These are phyloP conservation scores for Morelia viridis DNA, from an alignment of 2,797 vertebrate species.

Conservation along the genomic window DNA sequence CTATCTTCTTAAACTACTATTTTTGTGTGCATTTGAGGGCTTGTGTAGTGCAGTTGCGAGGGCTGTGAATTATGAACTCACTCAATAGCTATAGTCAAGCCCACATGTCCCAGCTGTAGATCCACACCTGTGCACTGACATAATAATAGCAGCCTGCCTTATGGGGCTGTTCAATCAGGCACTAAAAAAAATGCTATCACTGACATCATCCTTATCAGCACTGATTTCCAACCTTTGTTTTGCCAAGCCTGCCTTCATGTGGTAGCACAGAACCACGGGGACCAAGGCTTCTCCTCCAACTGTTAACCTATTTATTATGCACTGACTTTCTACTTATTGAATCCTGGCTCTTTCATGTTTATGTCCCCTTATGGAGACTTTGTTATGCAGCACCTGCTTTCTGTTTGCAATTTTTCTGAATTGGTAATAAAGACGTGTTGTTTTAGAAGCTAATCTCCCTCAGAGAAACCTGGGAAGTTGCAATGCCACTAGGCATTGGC, in stretches of 20 bases:
- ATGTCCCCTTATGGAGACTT: conserved; percentile 43
- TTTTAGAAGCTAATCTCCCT: conserved; percentile 44
- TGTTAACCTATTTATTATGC: conserved; percentile 55
- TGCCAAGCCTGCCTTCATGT: neutral
- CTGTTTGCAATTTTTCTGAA: conserved; percentile 57
- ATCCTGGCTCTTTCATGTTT: conserved; percentile 33
- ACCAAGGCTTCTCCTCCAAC: conserved; percentile 20
- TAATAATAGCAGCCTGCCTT: neutral
- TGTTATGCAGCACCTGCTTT: conserved; percentile 48
- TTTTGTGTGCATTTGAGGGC: neutral
- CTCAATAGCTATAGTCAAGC: neutral
- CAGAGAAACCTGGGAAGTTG: conserved; percentile 16
- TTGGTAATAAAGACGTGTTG: conserved; percentile 42
- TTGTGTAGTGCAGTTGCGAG: neutral
- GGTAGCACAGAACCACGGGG: conserved; percentile 6
- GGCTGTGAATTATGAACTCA: neutral
- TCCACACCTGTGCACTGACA: neutral
- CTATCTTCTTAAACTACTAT: neutral
- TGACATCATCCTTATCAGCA: neutral
- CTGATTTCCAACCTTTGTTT: neutral
- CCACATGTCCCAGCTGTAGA: neutral
- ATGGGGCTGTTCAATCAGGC: neutral
- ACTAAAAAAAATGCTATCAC: neutral
- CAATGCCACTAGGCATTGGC: neutral
- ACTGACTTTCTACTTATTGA: conserved; percentile 38